Percentiles rank a stretch among this genome's conserved stretches.
Evolutionary conservation across 2,888 invertebrate species (phyloP).

Genomic region (Drosophila eohydei): DNA sequence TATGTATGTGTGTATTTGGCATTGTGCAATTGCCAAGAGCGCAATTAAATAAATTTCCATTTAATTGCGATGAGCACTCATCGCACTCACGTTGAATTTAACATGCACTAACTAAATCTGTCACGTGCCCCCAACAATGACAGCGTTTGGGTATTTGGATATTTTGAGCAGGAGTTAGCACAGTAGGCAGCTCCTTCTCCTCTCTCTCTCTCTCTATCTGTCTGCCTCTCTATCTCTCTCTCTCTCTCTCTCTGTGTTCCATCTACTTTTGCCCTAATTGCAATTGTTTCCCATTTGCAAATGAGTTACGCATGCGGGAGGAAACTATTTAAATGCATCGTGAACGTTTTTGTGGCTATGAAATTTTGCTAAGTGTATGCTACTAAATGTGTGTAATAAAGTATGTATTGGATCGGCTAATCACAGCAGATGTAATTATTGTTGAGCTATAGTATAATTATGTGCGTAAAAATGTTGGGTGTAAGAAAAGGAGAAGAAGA

Average conservation of each 20-base stretch:
- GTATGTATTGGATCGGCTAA: not conserved
- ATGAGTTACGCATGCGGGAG: conserved; percentile 42
- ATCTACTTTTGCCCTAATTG: conserved; percentile 30
- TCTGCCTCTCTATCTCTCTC: not conserved
- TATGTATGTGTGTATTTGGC: conserved; percentile 7
- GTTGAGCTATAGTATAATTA: too few relatives aligned
- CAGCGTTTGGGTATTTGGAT: conserved; percentile 20
- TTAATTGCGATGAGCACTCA: conserved; percentile 40
- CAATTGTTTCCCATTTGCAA: conserved; percentile 44
- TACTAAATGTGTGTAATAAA: too few relatives aligned
- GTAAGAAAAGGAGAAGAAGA: too few relatives aligned
- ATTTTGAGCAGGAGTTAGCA: conserved; percentile 4
- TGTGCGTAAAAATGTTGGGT: too few relatives aligned
- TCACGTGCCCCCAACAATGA: conserved; percentile 65
- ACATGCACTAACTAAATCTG: conserved; percentile 58
- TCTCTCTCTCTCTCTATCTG: not conserved
- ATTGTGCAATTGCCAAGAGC: conserved; percentile 29
- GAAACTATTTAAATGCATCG: conserved; percentile 32
- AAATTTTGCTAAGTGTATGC: not conserved
- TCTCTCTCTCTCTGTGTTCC: not conserved
- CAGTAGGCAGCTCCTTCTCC: not conserved
- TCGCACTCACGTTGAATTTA: conserved; percentile 35
- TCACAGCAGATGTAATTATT: not conserved
- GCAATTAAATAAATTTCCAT: conserved; percentile 61
- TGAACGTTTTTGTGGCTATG: not conserved